phyloP scores from a whole-genome alignment of 2,113 vertebrate genomes.

The Rhabdornis inornatus region DNA sequence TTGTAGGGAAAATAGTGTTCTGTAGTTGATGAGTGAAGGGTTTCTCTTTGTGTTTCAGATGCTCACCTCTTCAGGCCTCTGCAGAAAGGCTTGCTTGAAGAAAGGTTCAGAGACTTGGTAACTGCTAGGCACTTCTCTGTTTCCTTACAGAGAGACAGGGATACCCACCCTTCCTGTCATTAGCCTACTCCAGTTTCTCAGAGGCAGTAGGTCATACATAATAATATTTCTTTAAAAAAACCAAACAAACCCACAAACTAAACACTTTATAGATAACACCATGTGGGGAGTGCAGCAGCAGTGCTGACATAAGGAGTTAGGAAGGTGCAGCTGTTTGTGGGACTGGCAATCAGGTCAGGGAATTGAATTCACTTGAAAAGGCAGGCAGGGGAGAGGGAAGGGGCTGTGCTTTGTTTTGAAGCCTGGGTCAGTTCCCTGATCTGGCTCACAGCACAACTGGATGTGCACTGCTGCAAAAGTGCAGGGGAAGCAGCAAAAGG shows the following conservation, averaged over 20 bases:
- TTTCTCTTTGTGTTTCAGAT: neutral
- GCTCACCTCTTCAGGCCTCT: neutral
- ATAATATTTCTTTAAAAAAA: neutral
- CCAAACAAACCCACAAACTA: neutral
- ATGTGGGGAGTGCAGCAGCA: neutral
- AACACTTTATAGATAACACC: neutral
- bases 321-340: neutral
- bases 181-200: neutral
- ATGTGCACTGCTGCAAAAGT: too few species aligned
- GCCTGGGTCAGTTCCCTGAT: neutral
- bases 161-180: constrained; percentile 22
- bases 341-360: neutral
- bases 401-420: neutral
- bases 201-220: neutral
- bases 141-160: neutral
- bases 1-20: neutral
- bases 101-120: neutral
- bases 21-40: neutral
- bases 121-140: neutral
- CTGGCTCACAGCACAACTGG: neutral
- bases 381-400: neutral
- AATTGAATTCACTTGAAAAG: neutral
- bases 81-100: neutral
- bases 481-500: neutral
- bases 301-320: neutral